phyloP scores from a whole-genome alignment of 2,888 invertebrate genomes.

The Apamea monoglypha region DNA sequence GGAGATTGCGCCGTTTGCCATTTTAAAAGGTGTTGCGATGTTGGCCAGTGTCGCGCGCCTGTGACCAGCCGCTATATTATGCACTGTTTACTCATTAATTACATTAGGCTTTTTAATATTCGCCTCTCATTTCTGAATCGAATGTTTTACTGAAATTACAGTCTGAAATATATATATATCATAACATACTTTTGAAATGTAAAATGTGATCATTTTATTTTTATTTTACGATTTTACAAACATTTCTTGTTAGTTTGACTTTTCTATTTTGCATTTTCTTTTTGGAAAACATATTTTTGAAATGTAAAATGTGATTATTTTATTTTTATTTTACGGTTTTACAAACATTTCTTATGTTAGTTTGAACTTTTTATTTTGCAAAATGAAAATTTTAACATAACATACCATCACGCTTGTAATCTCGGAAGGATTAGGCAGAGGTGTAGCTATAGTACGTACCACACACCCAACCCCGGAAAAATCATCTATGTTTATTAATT shows the following conservation, averaged over 20 bases:
- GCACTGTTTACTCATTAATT: slow-evolving; percentile 56
- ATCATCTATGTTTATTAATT: background rate
- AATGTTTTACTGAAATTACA: slow-evolving; percentile 19
- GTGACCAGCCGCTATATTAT: slow-evolving; percentile 40
- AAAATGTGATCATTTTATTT: background rate
- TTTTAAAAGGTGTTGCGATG: slow-evolving; percentile 78
- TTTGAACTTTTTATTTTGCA: too few species aligned
- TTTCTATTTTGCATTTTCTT: background rate
- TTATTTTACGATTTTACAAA: background rate
- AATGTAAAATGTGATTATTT: background rate
- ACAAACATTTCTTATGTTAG: background rate
- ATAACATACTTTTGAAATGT: background rate
- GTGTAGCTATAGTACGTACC: too few species aligned
- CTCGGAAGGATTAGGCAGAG: too few species aligned
- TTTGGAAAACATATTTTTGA: background rate
- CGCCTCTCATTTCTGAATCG: slow-evolving; percentile 27
- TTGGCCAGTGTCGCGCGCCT: slow-evolving; percentile 36
- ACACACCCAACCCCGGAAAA: background rate
- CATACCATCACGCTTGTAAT: too few species aligned
- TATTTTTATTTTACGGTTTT: background rate
- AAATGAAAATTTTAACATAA: too few species aligned
- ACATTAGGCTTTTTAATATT: slow-evolving; percentile 50
- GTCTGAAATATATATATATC: too few species aligned
- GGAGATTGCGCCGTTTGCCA: slow-evolving; percentile 86
- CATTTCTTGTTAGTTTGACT: background rate